A percentile compares a stretch with the other conserved stretches of the same genome.
Conservation (phyloP, 2,888 invertebrate genomes). For the Heteropelma amictum region DNA sequence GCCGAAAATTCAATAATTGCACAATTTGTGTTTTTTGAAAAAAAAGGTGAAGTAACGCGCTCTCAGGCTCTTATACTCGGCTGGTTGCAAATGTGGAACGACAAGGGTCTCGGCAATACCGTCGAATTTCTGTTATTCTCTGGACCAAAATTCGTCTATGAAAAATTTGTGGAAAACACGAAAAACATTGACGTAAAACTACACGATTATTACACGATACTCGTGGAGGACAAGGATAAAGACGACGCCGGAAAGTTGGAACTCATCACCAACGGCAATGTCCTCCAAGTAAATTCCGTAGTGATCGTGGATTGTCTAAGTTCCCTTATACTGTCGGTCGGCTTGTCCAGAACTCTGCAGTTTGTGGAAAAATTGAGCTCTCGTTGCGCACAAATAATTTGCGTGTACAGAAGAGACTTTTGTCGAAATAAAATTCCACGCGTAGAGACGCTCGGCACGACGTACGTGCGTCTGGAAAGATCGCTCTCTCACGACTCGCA, state of each 20-base stretch:
- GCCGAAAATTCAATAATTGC: constrained; percentile 20
- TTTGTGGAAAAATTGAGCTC: constrained; percentile 69
- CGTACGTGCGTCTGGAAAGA: constrained; percentile 67
- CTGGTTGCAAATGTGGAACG: constrained; percentile 68
- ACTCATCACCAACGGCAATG: constrained; percentile 54
- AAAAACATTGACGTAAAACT: constrained; percentile 61
- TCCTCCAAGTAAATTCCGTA: constrained; percentile 58
- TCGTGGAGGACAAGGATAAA: constrained; percentile 54
- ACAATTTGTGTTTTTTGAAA: neutral
- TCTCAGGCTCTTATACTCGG: constrained; percentile 68
- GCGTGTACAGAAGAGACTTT: constrained; percentile 71
- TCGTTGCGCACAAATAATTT: constrained; percentile 67
- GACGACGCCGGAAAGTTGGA: constrained; percentile 62
- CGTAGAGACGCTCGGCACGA: constrained; percentile 71
- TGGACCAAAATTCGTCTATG: constrained; percentile 61
- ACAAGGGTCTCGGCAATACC: constrained; percentile 54
- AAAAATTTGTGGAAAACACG: constrained; percentile 56
- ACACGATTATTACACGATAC: constrained; percentile 68
- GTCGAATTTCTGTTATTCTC: constrained; percentile 69
- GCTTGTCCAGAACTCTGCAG: constrained; percentile 63
- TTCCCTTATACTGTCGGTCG: constrained; percentile 67
- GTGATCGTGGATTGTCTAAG: constrained; percentile 71
- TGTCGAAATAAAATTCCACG: constrained; percentile 63
- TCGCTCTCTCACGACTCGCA: constrained; percentile 20
- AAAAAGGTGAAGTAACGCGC: constrained; percentile 65